A percentile compares a stretch with the other conserved stretches of the same genome.
Evolutionary conservation across 2,797 vertebrate genomes (phyloP).

Genomic region (Crocidura indochinensis): DNA sequence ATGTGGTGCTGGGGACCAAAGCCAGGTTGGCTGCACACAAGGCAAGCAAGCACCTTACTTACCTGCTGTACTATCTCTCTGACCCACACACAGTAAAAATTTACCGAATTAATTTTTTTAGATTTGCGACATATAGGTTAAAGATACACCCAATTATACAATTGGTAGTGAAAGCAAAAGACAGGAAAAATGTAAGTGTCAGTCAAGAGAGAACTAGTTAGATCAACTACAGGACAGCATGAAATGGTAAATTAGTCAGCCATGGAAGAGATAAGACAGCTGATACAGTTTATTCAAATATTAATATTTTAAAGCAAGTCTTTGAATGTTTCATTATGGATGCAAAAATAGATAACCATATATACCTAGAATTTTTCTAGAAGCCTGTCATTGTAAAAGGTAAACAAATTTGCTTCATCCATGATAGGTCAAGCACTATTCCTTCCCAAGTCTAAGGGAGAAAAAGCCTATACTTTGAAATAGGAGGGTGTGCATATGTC

Average conservation of each 20-base stretch:
- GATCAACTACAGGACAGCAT: conserved; percentile 31
- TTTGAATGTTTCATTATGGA: not conserved
- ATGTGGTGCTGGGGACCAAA: too few relatives aligned
- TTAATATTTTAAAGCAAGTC: conserved; percentile 37
- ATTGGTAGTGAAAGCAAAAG: conserved; percentile 38
- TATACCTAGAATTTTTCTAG: conserved; percentile 34
- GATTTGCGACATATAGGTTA: conserved; percentile 28
- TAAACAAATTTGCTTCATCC: not conserved
- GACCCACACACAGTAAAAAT: not conserved
- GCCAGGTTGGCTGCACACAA: too few relatives aligned
- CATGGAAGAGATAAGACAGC: conserved; percentile 56
- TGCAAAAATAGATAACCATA: conserved; percentile 3
- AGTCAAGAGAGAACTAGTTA: conserved; percentile 52
- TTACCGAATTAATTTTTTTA: conserved; percentile 54
- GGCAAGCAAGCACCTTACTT: too few relatives aligned
- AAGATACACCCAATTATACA: conserved; percentile 11
- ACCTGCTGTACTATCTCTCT: too few relatives aligned
- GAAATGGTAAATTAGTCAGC: conserved; percentile 59
- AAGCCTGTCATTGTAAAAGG: conserved; percentile 30
- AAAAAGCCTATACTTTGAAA: not conserved
- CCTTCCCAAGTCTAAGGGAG: not conserved
- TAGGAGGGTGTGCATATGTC: not conserved
- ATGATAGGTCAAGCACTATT: not conserved
- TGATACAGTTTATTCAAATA: not conserved
- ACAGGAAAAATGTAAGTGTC: conserved; percentile 61